Conservation (phyloP, 2,888 invertebrate genomes). For the Xanthostigma xanthostigma region DNA sequence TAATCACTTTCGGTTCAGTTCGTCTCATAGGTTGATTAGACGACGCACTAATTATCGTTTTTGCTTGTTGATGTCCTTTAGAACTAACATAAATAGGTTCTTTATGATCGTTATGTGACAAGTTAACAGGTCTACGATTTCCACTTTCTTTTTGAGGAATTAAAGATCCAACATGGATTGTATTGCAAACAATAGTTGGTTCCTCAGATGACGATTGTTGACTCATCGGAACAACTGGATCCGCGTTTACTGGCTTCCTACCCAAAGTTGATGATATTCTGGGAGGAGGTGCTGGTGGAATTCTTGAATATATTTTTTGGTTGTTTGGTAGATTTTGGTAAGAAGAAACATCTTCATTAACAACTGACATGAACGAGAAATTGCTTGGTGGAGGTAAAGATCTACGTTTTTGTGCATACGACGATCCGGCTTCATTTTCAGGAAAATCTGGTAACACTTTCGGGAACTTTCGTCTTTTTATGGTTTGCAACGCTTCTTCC, state of each 20-base stretch:
- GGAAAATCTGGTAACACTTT: conserved; percentile 74
- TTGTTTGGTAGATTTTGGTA: conserved; percentile 23
- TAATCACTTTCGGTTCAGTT: conserved; percentile 42
- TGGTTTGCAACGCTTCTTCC: conserved; percentile 55
- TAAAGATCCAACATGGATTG: conserved; percentile 37
- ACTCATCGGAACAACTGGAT: conserved; percentile 32
- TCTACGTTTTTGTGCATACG: conserved; percentile 34
- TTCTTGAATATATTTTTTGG: conserved; percentile 21
- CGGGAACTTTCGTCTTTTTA: conserved; percentile 65
- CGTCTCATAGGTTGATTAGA: conserved; percentile 27
- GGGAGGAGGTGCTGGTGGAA: conserved; percentile 61
- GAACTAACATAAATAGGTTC: conserved; percentile 23
- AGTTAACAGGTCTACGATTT: conserved; percentile 8
- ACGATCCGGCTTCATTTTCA: conserved; percentile 21
- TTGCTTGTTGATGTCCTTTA: conserved; percentile 21
- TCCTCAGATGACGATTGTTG: conserved; percentile 31
- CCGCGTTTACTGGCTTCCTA: conserved; percentile 28
- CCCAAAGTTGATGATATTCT: conserved; percentile 54
- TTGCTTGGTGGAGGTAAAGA: conserved; percentile 43
- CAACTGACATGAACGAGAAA: conserved; percentile 16
- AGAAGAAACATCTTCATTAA: conserved; percentile 17
- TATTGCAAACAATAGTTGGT: conserved; percentile 34
- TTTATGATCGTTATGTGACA: conserved; percentile 4
- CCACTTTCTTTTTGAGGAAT: conserved; percentile 27
- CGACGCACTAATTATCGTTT: conserved; percentile 37